Base-by-base conservation (phyloP, 2,797 vertebrate genomes). In the Pempheris klunzingeri region DNA sequence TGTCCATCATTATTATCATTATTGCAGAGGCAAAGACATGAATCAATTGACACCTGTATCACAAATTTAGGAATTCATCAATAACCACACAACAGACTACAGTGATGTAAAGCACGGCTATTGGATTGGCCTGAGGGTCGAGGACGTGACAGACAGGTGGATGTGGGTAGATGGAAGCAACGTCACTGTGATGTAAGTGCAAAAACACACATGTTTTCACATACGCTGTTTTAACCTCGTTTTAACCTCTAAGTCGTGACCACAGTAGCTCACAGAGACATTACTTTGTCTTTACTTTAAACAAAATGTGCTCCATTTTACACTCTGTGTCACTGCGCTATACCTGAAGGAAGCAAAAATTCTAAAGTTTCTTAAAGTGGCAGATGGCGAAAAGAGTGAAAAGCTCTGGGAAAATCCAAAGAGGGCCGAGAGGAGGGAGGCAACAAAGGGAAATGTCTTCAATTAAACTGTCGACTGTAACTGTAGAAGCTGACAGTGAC, bases 61-160 rank as follows among this genome's bases (percentile, higher is more conserved):
- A 41, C 18, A 12, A 53, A n/a, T 74, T 36, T 12, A 94, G 94
- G 86, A 87, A 67, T 95, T 95, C 64, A 83, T 95, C 76, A 89
- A n/a, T n/a, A 90, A 88, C 34, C 53, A 91, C 30, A 88, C 24
- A 0, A 0, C 12, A 6, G 0, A 0, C 9, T 92, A 90, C 26
- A 0, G 10, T 5, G 68, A 89, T 4, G 0, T 1, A 0, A 12
- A 2, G 0, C 60, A 92, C 0, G 92, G 90, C 3, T 95, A 93
- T 64, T 95, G 94, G 94, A 93, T 92, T 9, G 93, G 93, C 20
- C 68, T 94, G 47, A 75, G 0, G 1, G 28, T 28, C 1, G 4
- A 4, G 1, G 2, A 30, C 4, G 0, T 0, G 0, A 22, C 0
- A 7, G 5, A 10, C 1, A n/a, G 0, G 0, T 88, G 90, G 90